These are phyloP conservation scores for Sminthurinus aureus DNA, from an alignment of 2,888 invertebrate genomes.

Conservation along the genomic window DNA sequence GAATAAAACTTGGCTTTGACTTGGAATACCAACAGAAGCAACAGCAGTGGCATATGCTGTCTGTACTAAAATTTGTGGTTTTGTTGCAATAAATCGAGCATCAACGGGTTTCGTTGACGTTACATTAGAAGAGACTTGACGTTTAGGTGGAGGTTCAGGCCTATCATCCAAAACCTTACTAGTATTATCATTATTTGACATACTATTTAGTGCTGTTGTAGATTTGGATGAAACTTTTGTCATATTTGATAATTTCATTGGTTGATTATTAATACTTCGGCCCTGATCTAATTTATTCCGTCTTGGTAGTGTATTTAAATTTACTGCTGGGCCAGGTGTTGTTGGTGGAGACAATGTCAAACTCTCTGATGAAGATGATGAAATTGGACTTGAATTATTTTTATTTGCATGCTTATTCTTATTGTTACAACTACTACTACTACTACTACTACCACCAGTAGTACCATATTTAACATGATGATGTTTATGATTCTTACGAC, in stretches of 20 bases:
- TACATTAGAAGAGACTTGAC: conserved; percentile 34
- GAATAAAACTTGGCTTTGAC: conserved; percentile 56
- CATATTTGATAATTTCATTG: conserved; percentile 23
- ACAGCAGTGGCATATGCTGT: conserved; percentile 78
- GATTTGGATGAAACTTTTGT: conserved; percentile 54
- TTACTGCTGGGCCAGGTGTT: conserved; percentile 29
- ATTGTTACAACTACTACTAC: neutral
- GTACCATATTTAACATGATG: neutral
- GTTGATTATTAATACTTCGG: conserved; percentile 17
- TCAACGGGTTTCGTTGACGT: conserved; percentile 68
- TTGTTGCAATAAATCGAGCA: conserved; percentile 78
- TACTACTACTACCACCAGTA: conserved; percentile 18
- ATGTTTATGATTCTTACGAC: neutral
- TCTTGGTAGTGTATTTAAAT: conserved; percentile 37
- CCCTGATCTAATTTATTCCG: conserved; percentile 35
- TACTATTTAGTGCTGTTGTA: conserved; percentile 55
- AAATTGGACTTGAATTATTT: conserved; percentile 5
- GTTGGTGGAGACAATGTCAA: conserved; percentile 9
- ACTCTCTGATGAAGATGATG: conserved; percentile 2
- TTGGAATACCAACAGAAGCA: conserved; percentile 66
- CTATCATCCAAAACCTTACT: conserved; percentile 11
- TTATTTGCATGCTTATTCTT: neutral
- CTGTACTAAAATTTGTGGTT: conserved; percentile 78
- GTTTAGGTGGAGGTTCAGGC: conserved; percentile 59
- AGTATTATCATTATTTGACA: conserved; percentile 21